These are phyloP conservation scores for Drosophila gunungcola DNA, from an alignment of 1,140 invertebrate genomes.

Conservation along the genomic window DNA sequence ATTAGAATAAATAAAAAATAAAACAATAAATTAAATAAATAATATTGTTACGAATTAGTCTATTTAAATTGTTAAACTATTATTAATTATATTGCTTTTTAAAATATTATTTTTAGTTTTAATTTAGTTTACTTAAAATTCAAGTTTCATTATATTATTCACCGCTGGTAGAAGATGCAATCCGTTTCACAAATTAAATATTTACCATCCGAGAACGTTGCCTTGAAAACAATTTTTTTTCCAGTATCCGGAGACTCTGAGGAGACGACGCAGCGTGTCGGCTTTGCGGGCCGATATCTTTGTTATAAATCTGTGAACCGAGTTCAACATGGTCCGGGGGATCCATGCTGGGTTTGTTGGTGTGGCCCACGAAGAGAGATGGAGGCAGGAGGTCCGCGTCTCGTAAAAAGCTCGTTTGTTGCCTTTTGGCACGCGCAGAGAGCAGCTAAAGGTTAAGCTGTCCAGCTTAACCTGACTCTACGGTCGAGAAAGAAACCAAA, in stretches of 20 bases:
- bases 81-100: no score
- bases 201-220: no score
- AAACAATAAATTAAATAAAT: no score
- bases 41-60: no score
- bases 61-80: no score
- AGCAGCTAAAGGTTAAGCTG: slow-evolving; percentile 75
- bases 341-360: slow-evolving; percentile 77
- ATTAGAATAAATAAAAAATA: no score
- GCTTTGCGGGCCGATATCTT: slow-evolving; percentile 73
- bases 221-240: not conserved
- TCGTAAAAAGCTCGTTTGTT: slow-evolving; percentile 81
- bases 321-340: slow-evolving; percentile 71
- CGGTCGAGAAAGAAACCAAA: slow-evolving; percentile 4
- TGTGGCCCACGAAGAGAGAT: slow-evolving; percentile 54
- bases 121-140: no score
- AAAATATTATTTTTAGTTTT: no score
- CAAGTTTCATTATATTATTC: no score
- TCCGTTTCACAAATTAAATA: no score
- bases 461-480: slow-evolving; percentile 65
- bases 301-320: slow-evolving; percentile 82
- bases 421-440: slow-evolving; percentile 79
- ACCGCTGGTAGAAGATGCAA: no score
- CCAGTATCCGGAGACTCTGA: slow-evolving; percentile 10
- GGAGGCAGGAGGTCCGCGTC: slow-evolving; percentile 42
- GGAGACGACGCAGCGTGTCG: slow-evolving; percentile 70